These are phyloP conservation scores for Ochropleura plecta DNA, from an alignment of 2,888 invertebrate genomes.

Conservation along the genomic window DNA sequence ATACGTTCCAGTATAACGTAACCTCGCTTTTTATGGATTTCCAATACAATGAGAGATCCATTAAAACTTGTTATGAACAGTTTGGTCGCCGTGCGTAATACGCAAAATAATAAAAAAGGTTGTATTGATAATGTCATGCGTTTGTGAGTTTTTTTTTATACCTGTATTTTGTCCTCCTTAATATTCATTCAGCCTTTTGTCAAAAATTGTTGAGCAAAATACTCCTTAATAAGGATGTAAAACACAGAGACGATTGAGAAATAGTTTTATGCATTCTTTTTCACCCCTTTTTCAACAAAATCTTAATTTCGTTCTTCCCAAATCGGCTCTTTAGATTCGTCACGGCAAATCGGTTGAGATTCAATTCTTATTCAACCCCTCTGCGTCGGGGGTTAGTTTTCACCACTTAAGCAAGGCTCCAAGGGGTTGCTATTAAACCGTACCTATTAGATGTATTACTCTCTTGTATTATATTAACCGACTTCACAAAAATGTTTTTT, in stretches of 20 bases:
- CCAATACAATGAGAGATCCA: no score
- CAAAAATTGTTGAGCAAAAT: background rate
- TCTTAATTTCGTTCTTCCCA: conserved; percentile 14
- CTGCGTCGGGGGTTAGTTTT: conserved; percentile 43
- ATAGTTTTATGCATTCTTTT: background rate
- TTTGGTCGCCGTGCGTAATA: no score
- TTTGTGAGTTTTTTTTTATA: background rate
- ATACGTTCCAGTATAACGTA: no score
- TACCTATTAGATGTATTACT: conserved; percentile 36
- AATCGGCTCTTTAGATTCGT: conserved; percentile 48
- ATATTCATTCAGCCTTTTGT: background rate
- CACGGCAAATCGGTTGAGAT: conserved; percentile 54
- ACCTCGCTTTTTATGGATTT: no score
- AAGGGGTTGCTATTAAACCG: conserved; percentile 42
- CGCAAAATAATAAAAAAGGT: background rate
- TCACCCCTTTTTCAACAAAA: conserved; percentile 2
- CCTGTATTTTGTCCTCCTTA: background rate
- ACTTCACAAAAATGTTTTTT: no score
- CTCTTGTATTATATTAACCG: conserved; percentile 25
- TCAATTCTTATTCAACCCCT: conserved; percentile 53
- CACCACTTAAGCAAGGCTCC: conserved; percentile 47
- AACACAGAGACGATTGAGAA: background rate
- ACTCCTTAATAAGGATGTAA: background rate
- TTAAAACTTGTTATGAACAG: no score
- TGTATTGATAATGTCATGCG: background rate